Conservation (phyloP, 2,888 invertebrate species). For the Diogma glabrata region DNA sequence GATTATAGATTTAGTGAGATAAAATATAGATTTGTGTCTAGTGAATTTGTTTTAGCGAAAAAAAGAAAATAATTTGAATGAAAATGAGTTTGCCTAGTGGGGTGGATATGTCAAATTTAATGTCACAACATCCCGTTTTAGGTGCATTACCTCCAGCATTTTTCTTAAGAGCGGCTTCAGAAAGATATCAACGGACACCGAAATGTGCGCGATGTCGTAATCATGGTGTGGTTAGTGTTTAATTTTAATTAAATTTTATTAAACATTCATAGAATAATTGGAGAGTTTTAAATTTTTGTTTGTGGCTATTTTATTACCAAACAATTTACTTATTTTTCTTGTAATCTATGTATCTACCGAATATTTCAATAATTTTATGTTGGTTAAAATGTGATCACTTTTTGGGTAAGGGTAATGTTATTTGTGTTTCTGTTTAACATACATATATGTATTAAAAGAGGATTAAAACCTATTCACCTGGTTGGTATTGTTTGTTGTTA, state of each 20-base stretch:
- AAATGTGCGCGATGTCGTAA: slow-evolving; percentile 96
- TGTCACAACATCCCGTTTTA: slow-evolving; percentile 74
- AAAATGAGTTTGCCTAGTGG: slow-evolving; percentile 75
- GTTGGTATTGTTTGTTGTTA: too few species aligned
- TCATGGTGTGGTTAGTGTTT: slow-evolving; percentile 83
- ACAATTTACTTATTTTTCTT: too few species aligned
- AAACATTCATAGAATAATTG: background rate
- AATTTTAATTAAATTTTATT: background rate
- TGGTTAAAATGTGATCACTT: too few species aligned
- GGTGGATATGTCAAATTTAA: slow-evolving; percentile 74
- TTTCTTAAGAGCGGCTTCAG: slow-evolving; percentile 76
- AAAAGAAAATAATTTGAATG: background rate
- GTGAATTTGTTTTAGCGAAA: slow-evolving; percentile 14
- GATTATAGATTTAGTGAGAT: too few species aligned
- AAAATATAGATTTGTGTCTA: too few species aligned
- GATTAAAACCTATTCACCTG: too few species aligned
- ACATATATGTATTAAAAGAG: too few species aligned
- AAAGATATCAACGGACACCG: slow-evolving; percentile 90
- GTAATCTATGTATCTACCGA: background rate
- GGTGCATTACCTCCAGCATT: slow-evolving; percentile 77
- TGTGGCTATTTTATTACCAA: too few species aligned
- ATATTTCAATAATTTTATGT: too few species aligned
- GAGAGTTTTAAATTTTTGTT: background rate
- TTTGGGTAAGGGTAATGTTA: too few species aligned
- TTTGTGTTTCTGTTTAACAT: too few species aligned